Evolutionary conservation across 2,797 vertebrate species (phyloP).

Genomic region (Pseudochirops corinnae): DNA sequence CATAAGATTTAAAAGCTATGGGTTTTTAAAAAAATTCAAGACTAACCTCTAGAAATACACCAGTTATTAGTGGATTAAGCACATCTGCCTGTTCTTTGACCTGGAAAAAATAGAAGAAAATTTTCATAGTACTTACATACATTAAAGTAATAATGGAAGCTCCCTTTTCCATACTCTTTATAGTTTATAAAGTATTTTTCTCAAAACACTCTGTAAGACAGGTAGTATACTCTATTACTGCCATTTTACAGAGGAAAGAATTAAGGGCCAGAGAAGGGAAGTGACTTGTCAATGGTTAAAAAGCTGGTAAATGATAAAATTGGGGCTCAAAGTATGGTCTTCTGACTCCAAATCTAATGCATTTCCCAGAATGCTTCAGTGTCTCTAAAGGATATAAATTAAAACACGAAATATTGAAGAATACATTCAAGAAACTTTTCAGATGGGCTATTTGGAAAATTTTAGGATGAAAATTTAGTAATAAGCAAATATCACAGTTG

Average conservation of each 20-base stretch:
- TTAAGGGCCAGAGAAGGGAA: not conserved
- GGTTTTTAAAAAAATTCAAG: slow-evolving; percentile 34
- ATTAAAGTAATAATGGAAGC: not conserved
- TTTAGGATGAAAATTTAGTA: slow-evolving; percentile 26
- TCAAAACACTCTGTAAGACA: not conserved
- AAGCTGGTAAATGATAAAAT: not conserved
- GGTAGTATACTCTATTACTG: not conserved
- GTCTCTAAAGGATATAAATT: not conserved
- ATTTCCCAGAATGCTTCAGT: not conserved
- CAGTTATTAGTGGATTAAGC: slow-evolving; percentile 97
- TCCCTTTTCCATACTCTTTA: not conserved
- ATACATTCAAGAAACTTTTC: slow-evolving; percentile 38
- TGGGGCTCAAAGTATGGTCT: not conserved
- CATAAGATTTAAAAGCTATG: slow-evolving; percentile 51
- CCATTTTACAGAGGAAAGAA: not conserved
- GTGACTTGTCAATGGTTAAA: not conserved
- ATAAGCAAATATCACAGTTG: not conserved
- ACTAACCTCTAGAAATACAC: slow-evolving; percentile 98
- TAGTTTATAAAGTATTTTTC: not conserved
- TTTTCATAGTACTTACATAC: not conserved
- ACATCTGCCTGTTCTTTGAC: slow-evolving; percentile 93
- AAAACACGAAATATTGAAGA: not conserved
- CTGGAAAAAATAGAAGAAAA: slow-evolving; percentile 84
- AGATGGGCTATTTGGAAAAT: slow-evolving; percentile 12
- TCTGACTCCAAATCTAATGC: not conserved